Evolutionary conservation across 30 jellyfish, hydroid and myxozoan genomes (phyloP).

Genomic region (Aurelia coerulea): DNA sequence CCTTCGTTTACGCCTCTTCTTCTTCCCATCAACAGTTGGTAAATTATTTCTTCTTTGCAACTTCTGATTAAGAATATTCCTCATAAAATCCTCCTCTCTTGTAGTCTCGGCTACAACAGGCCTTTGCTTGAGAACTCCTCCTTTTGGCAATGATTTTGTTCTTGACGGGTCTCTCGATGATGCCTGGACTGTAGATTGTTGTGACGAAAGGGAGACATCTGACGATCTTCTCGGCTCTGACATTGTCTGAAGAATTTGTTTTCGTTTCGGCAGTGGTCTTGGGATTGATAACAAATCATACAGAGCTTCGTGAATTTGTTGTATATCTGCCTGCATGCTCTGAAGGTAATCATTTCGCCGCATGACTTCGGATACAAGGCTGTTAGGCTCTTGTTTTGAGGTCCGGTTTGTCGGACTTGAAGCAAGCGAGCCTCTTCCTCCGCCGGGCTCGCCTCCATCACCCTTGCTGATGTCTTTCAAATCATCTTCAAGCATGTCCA

Average conservation of each 20-base stretch:
- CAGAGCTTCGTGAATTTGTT: slow-evolving; percentile 23
- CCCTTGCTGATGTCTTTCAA: slow-evolving; percentile 43
- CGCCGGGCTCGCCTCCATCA: neutral
- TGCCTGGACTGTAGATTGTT: too few species aligned
- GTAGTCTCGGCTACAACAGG: slow-evolving; percentile 6
- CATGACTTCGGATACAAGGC: slow-evolving; percentile 24
- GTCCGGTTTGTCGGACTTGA: neutral
- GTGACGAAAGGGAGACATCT: too few species aligned
- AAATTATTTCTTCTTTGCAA: slow-evolving; percentile 18
- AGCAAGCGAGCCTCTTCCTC: neutral
- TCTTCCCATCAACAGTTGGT: slow-evolving; percentile 42
- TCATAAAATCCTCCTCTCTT: slow-evolving; percentile 48
- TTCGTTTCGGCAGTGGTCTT: slow-evolving; percentile 11
- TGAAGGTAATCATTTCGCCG: slow-evolving; percentile 55
- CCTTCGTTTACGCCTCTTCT: slow-evolving; percentile 20
- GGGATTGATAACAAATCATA: slow-evolving; percentile 1
- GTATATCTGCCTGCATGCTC: slow-evolving; percentile 50
- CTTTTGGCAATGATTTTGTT: too few species aligned
- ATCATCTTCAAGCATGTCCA: slow-evolving; percentile 59
- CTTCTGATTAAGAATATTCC: slow-evolving; percentile 25
- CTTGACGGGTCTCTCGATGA: too few species aligned
- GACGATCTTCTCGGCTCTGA: too few species aligned
- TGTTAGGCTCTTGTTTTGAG: slow-evolving; percentile 19
- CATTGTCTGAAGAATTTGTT: neutral
- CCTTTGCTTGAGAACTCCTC: neutral